phyloP scores from a whole-genome alignment of 2,797 vertebrate genomes.

The Smutsia gigantea region DNA sequence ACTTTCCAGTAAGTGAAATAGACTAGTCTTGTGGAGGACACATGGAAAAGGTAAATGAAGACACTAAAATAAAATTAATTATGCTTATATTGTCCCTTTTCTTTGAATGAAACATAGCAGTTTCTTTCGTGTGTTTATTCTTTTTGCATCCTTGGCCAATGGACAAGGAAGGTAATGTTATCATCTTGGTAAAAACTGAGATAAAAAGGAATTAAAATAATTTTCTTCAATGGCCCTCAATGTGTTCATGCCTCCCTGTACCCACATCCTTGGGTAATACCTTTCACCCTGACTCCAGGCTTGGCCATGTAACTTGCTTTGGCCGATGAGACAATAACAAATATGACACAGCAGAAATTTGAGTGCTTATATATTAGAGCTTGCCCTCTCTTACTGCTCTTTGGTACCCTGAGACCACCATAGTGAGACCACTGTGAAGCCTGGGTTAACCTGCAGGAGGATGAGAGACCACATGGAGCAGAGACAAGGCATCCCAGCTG shows the following conservation, averaged over 20 bases:
- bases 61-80: neutral
- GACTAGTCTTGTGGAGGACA: neutral
- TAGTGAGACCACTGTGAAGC: neutral
- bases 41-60: neutral
- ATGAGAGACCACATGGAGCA: neutral
- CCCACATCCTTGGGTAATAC: neutral
- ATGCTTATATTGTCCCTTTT: neutral
- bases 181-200: constrained; percentile 7
- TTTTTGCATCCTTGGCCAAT: neutral
- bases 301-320: neutral
- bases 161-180: neutral
- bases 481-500: neutral
- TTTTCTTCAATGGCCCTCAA: neutral
- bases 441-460: neutral
- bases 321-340: neutral
- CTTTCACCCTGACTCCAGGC: neutral
- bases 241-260: neutral
- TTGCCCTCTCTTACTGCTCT: neutral
- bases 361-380: neutral
- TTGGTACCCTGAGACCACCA: neutral
- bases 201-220: constrained; percentile 2
- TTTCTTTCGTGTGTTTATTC: neutral
- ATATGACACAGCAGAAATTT: neutral
- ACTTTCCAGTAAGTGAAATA: neutral
- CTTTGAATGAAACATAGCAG: neutral